Conservation (phyloP, 2,888 invertebrate genomes). For the Caenorhabditis drosophilae region DNA sequence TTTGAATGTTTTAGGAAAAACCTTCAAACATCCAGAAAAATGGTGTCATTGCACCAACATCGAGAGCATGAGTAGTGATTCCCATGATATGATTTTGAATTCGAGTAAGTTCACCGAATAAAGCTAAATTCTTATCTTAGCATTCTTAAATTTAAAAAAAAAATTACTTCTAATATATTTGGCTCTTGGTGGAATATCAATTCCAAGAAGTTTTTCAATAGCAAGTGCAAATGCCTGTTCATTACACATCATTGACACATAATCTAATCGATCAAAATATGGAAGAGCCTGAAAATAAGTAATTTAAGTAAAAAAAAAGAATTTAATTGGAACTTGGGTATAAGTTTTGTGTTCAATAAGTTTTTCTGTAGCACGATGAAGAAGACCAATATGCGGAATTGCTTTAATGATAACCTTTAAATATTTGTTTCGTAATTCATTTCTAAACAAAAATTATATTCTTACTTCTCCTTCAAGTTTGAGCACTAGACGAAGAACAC, state of each 20-base stretch:
- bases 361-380: conserved; percentile 96
- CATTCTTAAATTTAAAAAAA: neutral
- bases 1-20: conserved; percentile 73
- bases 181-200: conserved; percentile 76
- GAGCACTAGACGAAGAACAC: conserved; percentile 83
- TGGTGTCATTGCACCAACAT: conserved; percentile 95
- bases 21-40: conserved; percentile 99
- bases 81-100: conserved; percentile 97
- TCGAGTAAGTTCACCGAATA: conserved; percentile 93
- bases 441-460: neutral
- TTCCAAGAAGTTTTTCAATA: conserved; percentile 90
- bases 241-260: conserved; percentile 99
- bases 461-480: conserved; percentile 83
- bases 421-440: conserved; percentile 2
- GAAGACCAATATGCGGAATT: conserved; percentile 94
- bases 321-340: conserved; percentile 77
- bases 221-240: conserved; percentile 95
- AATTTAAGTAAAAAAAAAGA: neutral
- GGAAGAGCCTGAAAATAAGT: conserved; percentile 80
- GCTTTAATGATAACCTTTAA: conserved; percentile 81
- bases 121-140: conserved; percentile 74
- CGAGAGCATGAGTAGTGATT: conserved; percentile 91
- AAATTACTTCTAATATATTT: conserved; percentile 90
- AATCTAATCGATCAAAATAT: conserved; percentile 90
- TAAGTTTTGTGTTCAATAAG: conserved; percentile 98